Conservation (phyloP, 2,113 vertebrate genomes). For the Rhegmatorhina hoffmannsi region DNA sequence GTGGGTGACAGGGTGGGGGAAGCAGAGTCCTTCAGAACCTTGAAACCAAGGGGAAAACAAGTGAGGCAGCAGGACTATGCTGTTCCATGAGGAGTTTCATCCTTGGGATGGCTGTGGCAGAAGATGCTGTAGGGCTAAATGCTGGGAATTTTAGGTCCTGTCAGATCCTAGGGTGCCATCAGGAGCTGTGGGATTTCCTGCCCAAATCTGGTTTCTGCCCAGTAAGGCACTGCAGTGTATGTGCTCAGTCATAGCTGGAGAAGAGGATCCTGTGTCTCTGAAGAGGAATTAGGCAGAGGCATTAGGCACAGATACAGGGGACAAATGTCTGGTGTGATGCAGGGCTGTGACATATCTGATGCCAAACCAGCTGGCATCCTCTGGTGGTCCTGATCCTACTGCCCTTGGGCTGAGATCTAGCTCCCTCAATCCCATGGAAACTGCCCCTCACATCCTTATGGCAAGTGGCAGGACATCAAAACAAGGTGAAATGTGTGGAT, state of each 20-base stretch:
- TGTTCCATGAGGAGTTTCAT: background rate
- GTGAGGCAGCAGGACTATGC: background rate
- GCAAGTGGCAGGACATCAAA: background rate
- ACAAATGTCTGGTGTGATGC: background rate
- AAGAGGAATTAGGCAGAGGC: background rate
- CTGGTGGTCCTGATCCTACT: background rate
- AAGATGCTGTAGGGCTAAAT: background rate
- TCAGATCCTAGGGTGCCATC: background rate
- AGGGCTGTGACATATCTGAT: background rate
- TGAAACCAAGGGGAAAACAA: background rate
- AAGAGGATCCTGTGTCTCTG: background rate
- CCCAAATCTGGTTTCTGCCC: background rate
- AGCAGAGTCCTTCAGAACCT: background rate
- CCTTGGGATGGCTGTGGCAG: background rate
- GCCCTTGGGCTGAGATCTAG: background rate
- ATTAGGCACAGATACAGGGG: background rate
- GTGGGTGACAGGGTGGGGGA: background rate
- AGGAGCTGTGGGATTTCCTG: background rate
- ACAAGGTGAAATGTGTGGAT: rapidly evolving
- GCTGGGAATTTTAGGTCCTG: background rate
- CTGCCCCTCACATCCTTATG: background rate
- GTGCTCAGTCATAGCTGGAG: background rate
- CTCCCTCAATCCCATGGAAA: background rate
- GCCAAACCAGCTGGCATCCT: background rate
- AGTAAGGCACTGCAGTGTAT: background rate